A percentile compares a stretch with the other conserved stretches of the same genome.
phyloP scores from a whole-genome alignment of 1,140 invertebrate genomes.

The Branchinecta lynchi region DNA sequence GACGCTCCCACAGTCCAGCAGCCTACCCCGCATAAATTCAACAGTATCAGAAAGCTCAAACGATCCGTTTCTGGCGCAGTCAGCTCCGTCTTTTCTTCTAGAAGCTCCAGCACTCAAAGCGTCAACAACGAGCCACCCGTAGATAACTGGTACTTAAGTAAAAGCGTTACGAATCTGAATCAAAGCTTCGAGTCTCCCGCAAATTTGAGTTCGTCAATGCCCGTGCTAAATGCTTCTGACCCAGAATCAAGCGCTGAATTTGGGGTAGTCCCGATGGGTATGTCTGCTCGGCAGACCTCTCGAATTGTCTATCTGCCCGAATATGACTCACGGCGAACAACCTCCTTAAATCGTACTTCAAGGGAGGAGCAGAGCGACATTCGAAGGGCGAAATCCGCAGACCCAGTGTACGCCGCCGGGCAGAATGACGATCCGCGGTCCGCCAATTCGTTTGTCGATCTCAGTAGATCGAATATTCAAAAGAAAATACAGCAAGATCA shows the following conservation, averaged over 20 bases:
- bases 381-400: neutral
- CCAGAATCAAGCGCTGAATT: neutral
- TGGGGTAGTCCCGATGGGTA: conserved; percentile 3
- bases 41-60: conserved; percentile 29
- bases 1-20: conserved; percentile 17
- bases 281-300: conserved; percentile 7
- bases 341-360: neutral
- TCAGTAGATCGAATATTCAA: neutral
- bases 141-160: conserved; percentile 41
- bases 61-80: conserved; percentile 50
- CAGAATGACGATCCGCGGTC: neutral
- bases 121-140: neutral
- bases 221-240: neutral
- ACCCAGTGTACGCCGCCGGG: neutral
- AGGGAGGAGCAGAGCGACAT: neutral
- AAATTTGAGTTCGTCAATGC: conserved; percentile 8
- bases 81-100: conserved; percentile 27
- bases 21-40: conserved; percentile 20
- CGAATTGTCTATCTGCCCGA: conserved; percentile 59
- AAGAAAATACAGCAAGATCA: neutral
- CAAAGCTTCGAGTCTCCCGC: neutral
- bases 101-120: conserved; percentile 2
- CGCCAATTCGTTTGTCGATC: neutral
- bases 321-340: conserved; percentile 32
- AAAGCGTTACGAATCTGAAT: neutral